Conservation (phyloP, 2,888 invertebrate genomes). For the Megalurothrips usitatus region DNA sequence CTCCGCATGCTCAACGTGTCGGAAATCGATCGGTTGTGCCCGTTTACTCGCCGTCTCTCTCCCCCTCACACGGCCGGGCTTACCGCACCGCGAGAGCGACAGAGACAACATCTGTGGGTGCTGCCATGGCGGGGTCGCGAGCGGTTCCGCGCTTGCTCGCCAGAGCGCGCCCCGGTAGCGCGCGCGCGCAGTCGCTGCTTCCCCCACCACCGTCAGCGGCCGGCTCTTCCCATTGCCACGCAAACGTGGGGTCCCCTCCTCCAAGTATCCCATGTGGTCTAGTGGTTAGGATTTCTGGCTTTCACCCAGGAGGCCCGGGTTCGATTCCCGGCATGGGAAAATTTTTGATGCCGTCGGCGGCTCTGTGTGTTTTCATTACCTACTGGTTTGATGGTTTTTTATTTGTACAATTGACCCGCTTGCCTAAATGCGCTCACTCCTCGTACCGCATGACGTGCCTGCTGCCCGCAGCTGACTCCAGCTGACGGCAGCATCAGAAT, state of each 20-base stretch:
- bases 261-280: conserved; percentile 5
- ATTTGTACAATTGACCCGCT: not conserved
- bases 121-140: not conserved
- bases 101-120: too few species aligned
- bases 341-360: not conserved
- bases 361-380: not conserved
- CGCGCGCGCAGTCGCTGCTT: not conserved
- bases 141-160: not conserved
- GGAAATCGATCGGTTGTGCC: too few species aligned
- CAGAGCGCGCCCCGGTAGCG: not conserved
- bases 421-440: not conserved
- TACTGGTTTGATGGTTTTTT: not conserved
- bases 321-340: conserved; percentile 25
- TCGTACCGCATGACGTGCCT: not conserved
- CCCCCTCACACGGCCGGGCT: too few species aligned
- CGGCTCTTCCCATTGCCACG: not conserved
- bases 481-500: not conserved
- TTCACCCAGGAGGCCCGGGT: conserved; percentile 25
- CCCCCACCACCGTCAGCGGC: not conserved
- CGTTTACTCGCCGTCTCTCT: too few species aligned
- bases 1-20: too few species aligned
- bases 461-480: not conserved
- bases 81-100: too few species aligned
- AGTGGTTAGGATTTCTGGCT: conserved; percentile 26
- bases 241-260: not conserved